Evolutionary conservation across 2,888 invertebrate genomes (phyloP).

Genomic region (Neoaliturus tenellus): DNA sequence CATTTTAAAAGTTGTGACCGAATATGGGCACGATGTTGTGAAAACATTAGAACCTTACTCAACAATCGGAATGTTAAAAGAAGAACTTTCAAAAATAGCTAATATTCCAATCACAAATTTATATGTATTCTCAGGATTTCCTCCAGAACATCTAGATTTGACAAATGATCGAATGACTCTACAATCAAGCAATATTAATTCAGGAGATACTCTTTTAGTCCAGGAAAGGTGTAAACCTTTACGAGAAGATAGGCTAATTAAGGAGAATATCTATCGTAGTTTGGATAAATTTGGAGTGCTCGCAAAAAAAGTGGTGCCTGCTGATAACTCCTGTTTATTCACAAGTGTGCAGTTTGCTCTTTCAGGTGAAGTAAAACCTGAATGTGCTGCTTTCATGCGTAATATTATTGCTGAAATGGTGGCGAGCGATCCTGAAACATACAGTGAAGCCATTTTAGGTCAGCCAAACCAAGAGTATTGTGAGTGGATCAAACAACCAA

Average conservation of each 20-base stretch:
- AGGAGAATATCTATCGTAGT: slow-evolving; percentile 61
- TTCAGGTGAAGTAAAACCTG: slow-evolving; percentile 76
- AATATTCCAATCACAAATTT: slow-evolving; percentile 75
- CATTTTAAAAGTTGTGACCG: slow-evolving; percentile 84
- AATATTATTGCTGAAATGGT: slow-evolving; percentile 92
- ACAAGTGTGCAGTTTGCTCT: slow-evolving; percentile 86
- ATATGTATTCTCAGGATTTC: slow-evolving; percentile 87
- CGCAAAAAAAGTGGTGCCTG: slow-evolving; percentile 93
- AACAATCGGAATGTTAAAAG: slow-evolving; percentile 85
- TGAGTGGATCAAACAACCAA: slow-evolving; percentile 91
- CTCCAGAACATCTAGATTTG: slow-evolving; percentile 87
- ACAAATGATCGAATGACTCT: slow-evolving; percentile 78
- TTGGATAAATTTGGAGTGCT: slow-evolving; percentile 79
- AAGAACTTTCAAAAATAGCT: slow-evolving; percentile 81
- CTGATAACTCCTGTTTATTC: slow-evolving; percentile 97
- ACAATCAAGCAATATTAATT: slow-evolving; percentile 82
- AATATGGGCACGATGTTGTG: slow-evolving; percentile 87
- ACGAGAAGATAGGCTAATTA: slow-evolving; percentile 48
- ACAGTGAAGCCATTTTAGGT: slow-evolving; percentile 90
- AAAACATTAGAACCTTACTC: slow-evolving; percentile 81
- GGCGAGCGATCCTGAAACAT: slow-evolving; percentile 83
- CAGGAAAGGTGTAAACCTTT: slow-evolving; percentile 78
- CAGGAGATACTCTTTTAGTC: slow-evolving; percentile 92
- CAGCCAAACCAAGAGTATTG: slow-evolving; percentile 91
- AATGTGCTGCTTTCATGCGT: slow-evolving; percentile 85